These are phyloP conservation scores for Acleris sparsana DNA, from an alignment of 2,888 invertebrate genomes.

Conservation along the genomic window DNA sequence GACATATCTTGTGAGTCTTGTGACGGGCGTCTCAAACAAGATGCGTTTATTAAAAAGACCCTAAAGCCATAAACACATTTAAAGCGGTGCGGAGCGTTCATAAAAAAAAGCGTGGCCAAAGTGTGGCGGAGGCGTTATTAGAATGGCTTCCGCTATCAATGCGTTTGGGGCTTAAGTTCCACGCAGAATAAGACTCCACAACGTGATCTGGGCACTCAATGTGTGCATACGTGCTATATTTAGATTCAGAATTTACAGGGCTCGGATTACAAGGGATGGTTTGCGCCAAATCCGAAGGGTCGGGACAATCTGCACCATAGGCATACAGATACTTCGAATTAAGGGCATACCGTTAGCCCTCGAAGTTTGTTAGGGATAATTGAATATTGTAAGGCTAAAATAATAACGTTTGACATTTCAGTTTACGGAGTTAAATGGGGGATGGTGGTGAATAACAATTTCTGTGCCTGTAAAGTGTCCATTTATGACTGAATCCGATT, in stretches of 20 bases:
- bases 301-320: slow-evolving; percentile 5
- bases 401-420: slow-evolving; percentile 19
- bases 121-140: too few relatives aligned
- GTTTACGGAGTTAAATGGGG: slow-evolving; percentile 7
- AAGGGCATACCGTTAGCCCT: slow-evolving; percentile 19
- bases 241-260: slow-evolving; percentile 8
- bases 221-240: too few relatives aligned
- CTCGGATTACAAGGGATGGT: slow-evolving; percentile 47
- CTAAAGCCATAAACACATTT: too few relatives aligned
- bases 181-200: too few relatives aligned
- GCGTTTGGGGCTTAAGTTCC: too few relatives aligned
- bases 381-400: slow-evolving; percentile 14
- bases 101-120: too few relatives aligned
- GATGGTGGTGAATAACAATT: neutral
- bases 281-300: slow-evolving; percentile 36
- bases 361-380: slow-evolving; percentile 15
- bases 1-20: too few relatives aligned
- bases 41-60: too few relatives aligned
- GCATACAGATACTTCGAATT: slow-evolving; percentile 20
- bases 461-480: neutral
- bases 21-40: too few relatives aligned
- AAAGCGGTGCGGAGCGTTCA: too few relatives aligned
- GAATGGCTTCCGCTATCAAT: too few relatives aligned
- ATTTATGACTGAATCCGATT: neutral
- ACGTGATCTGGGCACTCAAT: too few relatives aligned